phyloP scores from a whole-genome alignment of 2,113 vertebrate species.

The Chroicocephalus ridibundus region DNA sequence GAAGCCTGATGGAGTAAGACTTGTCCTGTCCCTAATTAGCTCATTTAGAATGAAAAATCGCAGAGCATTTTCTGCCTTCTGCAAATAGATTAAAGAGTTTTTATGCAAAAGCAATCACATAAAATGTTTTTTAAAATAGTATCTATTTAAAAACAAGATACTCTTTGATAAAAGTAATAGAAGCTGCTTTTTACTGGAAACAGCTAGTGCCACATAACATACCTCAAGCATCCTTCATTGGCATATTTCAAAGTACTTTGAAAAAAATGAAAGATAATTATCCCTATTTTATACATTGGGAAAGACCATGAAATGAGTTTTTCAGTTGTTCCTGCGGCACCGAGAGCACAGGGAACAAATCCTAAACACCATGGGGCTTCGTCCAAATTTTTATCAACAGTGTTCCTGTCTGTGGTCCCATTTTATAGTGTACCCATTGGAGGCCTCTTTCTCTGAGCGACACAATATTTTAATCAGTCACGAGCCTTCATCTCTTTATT shows the following conservation, averaged over 20 bases:
- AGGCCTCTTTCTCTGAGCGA: not conserved
- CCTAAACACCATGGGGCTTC: not conserved
- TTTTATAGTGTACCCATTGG: not conserved
- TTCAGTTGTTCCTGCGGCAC: not conserved
- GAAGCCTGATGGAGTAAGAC: not conserved
- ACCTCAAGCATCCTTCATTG: not conserved
- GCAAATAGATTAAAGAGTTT: not conserved
- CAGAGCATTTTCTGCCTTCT: not conserved
- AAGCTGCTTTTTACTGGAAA: not conserved
- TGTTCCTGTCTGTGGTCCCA: not conserved
- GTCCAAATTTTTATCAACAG: accelerated
- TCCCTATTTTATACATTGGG: not conserved
- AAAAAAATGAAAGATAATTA: not conserved
- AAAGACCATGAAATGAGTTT: not conserved
- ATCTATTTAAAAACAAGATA: not conserved
- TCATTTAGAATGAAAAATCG: not conserved
- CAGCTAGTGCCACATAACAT: not conserved
- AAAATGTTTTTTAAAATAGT: not conserved
- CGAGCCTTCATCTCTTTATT: not conserved
- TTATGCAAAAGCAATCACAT: not conserved
- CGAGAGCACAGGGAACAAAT: not conserved
- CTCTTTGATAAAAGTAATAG: not conserved
- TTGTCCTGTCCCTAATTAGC: not conserved
- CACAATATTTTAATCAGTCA: not conserved
- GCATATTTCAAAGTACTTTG: not conserved